Evolutionary conservation across 2,888 invertebrate species (phyloP).

Genomic region (Omphaloscelis lunosa): DNA sequence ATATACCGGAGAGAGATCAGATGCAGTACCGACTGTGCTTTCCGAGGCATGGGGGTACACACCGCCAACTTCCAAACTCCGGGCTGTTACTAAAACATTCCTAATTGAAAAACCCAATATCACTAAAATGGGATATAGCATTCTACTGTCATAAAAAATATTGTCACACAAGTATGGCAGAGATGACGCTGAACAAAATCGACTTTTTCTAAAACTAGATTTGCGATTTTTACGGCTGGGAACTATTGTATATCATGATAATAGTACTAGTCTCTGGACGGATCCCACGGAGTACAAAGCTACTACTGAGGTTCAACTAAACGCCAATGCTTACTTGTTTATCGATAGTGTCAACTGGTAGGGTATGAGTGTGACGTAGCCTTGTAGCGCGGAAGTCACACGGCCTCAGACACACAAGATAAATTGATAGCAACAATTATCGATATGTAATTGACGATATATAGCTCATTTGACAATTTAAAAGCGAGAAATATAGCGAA

Average conservation of each 20-base stretch:
- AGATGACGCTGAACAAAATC: too few relatives aligned
- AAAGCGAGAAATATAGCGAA: neutral
- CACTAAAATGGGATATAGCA: neutral
- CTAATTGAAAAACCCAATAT: too few relatives aligned
- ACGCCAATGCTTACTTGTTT: slow-evolving; percentile 43
- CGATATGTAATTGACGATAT: slow-evolving; percentile 41
- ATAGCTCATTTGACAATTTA: neutral
- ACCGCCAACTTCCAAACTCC: too few relatives aligned
- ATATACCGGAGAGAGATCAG: neutral
- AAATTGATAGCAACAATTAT: slow-evolving; percentile 60
- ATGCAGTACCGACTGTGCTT: neutral
- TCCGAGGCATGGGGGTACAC: too few relatives aligned
- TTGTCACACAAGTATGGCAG: neutral
- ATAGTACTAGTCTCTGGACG: neutral
- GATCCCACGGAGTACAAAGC: neutral
- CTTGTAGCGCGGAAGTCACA: slow-evolving; percentile 48
- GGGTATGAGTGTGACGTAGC: slow-evolving; percentile 33
- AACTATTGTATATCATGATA: neutral
- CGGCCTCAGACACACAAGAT: slow-evolving; percentile 52
- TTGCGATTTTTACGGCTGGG: too few relatives aligned
- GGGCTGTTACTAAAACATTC: too few relatives aligned
- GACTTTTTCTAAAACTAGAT: neutral
- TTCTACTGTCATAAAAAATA: neutral
- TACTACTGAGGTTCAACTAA: neutral
- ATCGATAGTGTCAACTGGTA: slow-evolving; percentile 18